Base-by-base conservation (phyloP, 2,113 vertebrate species). In the Phylloscopus whistleri region DNA sequence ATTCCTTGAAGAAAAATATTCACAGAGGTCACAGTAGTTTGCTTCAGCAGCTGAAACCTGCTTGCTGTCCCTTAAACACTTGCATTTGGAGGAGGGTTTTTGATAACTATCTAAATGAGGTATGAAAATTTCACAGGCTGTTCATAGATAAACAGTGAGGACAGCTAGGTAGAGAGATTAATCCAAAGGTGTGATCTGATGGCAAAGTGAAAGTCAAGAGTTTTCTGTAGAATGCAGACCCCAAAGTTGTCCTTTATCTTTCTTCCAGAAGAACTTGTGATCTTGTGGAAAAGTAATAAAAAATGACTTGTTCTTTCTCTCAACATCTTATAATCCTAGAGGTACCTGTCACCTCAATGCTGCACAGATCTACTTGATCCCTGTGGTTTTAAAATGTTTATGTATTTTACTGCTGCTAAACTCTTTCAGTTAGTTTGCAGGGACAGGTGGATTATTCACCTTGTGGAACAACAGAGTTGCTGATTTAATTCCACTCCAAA, bases 1-100 rank as follows among this genome's bases (percentile, higher is more conserved):
- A 88, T 66, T 91, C 72, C 68, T 68, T 79, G 44, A 77, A 87
- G 59, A 93, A 92, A 90, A 92, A 89, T 55, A 55, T 68, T 51
- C 30, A n/a, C 66, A 76, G 67, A 84, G 75, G 72, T 90, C 91
- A 56, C 13, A 28, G 49, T 26, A 91, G 66, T 81, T 88, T 95
- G 30, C 77, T 94, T 79, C 77, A 94, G 58, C 72, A 93, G 63
- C 48, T 87, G 70, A 92, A 96, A 89, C n/a, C 19, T 4, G 2
- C 64, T 95, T 83, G n/a, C 70, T 64, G 39, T 41, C 62, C 87
- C 79, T 35, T 66, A 55, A 39, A 72, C 8, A 26, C 12, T 87
- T 69, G n/a, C 11, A 19, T 81, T 87, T 86, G 49, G 51, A 62
- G 35, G 17, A 93, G 52, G 9, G 8, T 3, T 92, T 90, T 58